Conservation (phyloP, 2,888 invertebrate genomes). For the Conus canariensis region DNA sequence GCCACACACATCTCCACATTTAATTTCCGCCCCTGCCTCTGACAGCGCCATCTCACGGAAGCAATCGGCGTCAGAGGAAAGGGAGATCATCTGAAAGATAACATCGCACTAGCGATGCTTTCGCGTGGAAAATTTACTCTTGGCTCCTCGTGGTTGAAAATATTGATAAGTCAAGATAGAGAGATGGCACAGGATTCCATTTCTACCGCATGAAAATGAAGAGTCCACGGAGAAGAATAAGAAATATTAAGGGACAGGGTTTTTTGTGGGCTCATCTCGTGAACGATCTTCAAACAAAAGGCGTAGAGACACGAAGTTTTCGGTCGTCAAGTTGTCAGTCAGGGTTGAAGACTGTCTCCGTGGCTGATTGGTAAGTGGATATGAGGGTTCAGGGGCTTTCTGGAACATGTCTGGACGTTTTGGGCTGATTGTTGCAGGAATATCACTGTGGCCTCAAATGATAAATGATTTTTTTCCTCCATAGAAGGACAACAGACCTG, state of each 20-base stretch:
- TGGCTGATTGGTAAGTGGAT: background rate
- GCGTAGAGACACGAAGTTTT: background rate
- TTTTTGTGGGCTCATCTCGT: background rate
- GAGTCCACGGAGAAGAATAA: background rate
- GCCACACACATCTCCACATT: background rate
- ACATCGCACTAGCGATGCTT: conserved; percentile 26
- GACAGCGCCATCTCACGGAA: conserved; percentile 15
- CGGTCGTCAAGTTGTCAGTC: conserved; percentile 24
- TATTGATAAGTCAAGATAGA: background rate
- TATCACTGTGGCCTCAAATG: no score
- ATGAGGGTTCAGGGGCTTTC: background rate
- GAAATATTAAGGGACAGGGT: no score
- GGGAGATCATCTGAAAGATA: conserved; percentile 31
- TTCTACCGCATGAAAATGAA: background rate
- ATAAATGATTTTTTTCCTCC: no score
- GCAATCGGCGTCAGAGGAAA: conserved; percentile 38
- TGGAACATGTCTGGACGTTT: background rate
- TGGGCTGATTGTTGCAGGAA: no score
- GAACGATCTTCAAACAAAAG: background rate
- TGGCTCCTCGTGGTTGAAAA: background rate
- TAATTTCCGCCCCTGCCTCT: background rate
- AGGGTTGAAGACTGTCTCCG: background rate
- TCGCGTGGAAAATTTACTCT: background rate
- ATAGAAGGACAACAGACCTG: no score
- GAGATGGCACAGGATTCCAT: background rate